These are phyloP conservation scores for Atherix ibis DNA, from an alignment of 2,888 invertebrate species.

Conservation along the genomic window DNA sequence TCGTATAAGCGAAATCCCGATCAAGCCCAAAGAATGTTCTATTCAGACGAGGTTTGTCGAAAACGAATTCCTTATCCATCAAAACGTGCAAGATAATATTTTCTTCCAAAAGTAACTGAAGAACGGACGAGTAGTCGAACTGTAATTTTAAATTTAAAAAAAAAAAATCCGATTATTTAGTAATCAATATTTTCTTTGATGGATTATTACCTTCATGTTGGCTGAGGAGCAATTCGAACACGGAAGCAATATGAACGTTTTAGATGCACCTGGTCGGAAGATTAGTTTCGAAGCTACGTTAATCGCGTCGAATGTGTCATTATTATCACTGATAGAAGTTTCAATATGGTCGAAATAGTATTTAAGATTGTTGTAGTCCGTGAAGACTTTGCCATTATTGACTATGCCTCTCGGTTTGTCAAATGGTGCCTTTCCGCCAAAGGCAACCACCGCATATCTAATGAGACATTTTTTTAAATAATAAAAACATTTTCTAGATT, in stretches of 20 bases:
- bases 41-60: constrained; percentile 53
- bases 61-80: constrained; percentile 64
- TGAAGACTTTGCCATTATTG: constrained; percentile 53
- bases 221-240: constrained; percentile 57
- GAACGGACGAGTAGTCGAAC: constrained; percentile 68
- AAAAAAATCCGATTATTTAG: background rate
- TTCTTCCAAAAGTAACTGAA: constrained; percentile 66
- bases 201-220: constrained; percentile 45
- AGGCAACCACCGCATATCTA: constrained; percentile 68
- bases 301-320: constrained; percentile 62
- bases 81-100: constrained; percentile 68
- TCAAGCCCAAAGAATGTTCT: constrained; percentile 71
- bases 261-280: constrained; percentile 70
- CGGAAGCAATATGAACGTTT: constrained; percentile 64
- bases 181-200: too few species aligned
- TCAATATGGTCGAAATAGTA: constrained; percentile 54
- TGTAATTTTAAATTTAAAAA: constrained; percentile 22
- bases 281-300: constrained; percentile 54
- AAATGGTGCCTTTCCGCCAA: constrained; percentile 64
- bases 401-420: constrained; percentile 56
- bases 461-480: constrained; percentile 10
- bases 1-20: constrained; percentile 58
- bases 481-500: too few species aligned
- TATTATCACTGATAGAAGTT: constrained; percentile 39
- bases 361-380: constrained; percentile 43